Conservation (phyloP, 2,888 invertebrate species). For the Tipula vernalis region DNA sequence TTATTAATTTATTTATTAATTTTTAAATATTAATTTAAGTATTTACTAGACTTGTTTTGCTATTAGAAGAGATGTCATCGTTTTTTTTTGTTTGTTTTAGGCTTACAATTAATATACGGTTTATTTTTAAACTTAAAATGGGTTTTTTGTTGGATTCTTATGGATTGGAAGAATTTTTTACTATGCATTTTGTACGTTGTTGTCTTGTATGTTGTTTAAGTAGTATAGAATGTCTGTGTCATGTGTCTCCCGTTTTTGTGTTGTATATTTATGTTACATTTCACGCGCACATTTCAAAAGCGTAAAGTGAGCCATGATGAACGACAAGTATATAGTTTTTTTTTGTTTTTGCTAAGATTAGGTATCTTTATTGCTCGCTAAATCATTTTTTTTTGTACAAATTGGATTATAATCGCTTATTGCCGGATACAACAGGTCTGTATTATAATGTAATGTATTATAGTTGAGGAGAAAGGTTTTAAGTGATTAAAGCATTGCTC, state of each 20-base stretch:
- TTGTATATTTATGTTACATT: neutral
- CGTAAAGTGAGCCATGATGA: neutral
- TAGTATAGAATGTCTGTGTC: neutral
- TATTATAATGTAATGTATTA: neutral
- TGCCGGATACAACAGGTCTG: neutral
- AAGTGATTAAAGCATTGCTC: neutral
- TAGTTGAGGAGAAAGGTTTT: neutral
- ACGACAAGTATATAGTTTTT: neutral
- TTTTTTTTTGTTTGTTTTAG: neutral
- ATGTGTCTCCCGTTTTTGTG: neutral
- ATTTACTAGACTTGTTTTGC: neutral
- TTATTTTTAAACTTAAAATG: neutral
- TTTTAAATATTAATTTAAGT: neutral
- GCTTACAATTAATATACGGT: neutral
- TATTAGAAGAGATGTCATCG: neutral
- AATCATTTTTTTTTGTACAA: neutral
- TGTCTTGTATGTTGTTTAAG: neutral
- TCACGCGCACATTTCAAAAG: neutral
- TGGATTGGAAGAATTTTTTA: neutral
- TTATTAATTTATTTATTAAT: no score
- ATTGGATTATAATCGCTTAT: neutral
- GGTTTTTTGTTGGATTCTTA: neutral
- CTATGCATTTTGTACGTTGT: neutral
- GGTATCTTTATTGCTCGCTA: neutral
- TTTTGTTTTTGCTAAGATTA: neutral